Evolutionary conservation across 2,113 vertebrate genomes (phyloP).

Genomic region (Origma solitaria): DNA sequence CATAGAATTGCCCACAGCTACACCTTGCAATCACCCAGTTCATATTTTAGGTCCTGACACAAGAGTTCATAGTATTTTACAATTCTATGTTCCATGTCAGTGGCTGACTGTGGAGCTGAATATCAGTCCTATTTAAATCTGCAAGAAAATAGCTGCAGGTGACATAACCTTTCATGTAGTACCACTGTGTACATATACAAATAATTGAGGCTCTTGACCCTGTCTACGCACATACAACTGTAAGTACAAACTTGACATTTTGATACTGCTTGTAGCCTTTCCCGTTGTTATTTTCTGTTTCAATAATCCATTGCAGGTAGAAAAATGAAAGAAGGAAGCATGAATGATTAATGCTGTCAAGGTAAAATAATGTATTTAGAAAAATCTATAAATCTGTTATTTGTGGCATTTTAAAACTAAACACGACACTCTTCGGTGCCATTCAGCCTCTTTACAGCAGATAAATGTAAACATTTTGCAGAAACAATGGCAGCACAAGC

Average conservation of each 20-base stretch:
- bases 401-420: constrained; percentile 95
- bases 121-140: constrained; percentile 87
- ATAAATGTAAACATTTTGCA: constrained; percentile 65
- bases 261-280: constrained; percentile 93
- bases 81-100: constrained; percentile 84
- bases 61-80: constrained; percentile 73
- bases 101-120: constrained; percentile 76
- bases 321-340: constrained; percentile 90
- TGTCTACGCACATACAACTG: constrained; percentile 90
- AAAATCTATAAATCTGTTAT: constrained; percentile 97
- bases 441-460: constrained; percentile 69
- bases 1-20: constrained; percentile 72
- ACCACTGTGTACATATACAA: constrained; percentile 92
- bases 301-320: constrained; percentile 96
- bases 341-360: constrained; percentile 99
- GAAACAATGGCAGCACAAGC: constrained; percentile 2
- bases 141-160: constrained; percentile 94
- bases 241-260: constrained; percentile 99
- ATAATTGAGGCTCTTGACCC: constrained; percentile 99
- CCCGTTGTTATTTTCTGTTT: constrained; percentile 98
- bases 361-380: constrained; percentile 97
- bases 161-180: constrained; percentile 97
- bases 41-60: constrained; percentile 79
- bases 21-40: constrained; percentile 77
- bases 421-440: constrained; percentile 71